These are phyloP conservation scores for Alcedo quadribrachys DNA, from an alignment of 2,797 vertebrate species.

Conservation along the genomic window DNA sequence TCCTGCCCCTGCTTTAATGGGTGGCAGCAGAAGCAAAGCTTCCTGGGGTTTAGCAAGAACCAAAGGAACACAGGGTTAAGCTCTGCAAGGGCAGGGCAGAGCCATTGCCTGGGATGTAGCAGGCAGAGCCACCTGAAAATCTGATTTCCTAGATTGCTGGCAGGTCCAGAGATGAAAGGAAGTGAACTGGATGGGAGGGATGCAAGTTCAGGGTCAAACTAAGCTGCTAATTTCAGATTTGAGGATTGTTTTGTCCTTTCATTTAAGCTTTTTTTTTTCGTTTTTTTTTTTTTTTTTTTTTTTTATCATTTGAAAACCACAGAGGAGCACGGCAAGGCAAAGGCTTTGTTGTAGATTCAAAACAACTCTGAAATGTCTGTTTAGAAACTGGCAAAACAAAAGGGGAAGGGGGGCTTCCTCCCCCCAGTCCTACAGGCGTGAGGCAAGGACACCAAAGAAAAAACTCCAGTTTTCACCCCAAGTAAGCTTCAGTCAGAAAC, in stretches of 20 bases:
- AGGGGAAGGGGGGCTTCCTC: neutral
- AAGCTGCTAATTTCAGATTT: neutral
- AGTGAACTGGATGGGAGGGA: neutral
- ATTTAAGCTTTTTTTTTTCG: neutral
- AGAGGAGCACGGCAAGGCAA: neutral
- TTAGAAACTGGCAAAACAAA: conserved; percentile 18
- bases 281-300: neutral
- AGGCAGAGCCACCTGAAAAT: conserved; percentile 4
- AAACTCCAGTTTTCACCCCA: neutral
- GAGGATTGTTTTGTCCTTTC: neutral
- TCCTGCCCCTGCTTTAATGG: neutral
- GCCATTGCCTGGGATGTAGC: neutral
- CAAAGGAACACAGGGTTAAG: neutral
- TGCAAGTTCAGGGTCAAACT: conserved; percentile 9
- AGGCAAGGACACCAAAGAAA: neutral
- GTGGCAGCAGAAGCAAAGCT: neutral
- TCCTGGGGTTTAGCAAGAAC: neutral
- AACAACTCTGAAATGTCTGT: neutral
- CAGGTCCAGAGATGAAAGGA: neutral
- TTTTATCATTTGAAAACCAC: neutral
- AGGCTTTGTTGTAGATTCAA: neutral
- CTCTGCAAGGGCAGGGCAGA: neutral
- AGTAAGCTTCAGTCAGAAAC: neutral
- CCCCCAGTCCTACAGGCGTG: neutral
- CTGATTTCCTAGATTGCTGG: neutral